Conservation (phyloP, 2,113 vertebrate genomes). For the Callaeas wilsoni region DNA sequence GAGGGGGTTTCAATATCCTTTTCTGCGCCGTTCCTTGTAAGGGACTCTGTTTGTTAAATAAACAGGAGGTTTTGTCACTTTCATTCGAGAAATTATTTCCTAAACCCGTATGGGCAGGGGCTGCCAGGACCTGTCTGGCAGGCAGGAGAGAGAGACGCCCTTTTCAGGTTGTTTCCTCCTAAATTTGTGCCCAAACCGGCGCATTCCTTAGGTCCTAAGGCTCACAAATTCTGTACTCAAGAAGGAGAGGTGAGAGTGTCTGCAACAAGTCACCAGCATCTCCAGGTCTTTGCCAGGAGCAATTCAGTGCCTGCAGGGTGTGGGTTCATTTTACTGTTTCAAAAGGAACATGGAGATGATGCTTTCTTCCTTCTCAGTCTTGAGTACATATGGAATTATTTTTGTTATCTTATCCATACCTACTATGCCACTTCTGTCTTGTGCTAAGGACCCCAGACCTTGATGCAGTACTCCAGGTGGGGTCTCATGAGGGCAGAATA, state of each 20-base stretch:
- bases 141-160: no score
- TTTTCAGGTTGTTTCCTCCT: no score
- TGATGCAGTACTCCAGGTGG: no score
- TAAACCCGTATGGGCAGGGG: no score
- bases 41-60: no score
- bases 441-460: not conserved
- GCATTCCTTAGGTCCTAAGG: not conserved
- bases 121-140: no score
- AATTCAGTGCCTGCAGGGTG: not conserved
- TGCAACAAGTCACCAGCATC: not conserved
- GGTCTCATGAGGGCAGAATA: not conserved
- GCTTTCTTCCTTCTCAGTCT: not conserved
- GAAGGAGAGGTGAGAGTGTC: not conserved
- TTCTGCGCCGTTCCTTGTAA: no score
- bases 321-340: not conserved
- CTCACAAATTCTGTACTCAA: not conserved
- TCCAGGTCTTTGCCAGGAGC: not conserved
- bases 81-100: no score
- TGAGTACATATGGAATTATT: not conserved
- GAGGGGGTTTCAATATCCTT: no score
- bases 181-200: no score
- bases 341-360: not conserved
- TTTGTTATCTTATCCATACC: not conserved
- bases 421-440: not conserved
- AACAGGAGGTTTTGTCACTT: no score